Evolutionary conservation across 2,797 vertebrate species (phyloP), one percentile per base, ranked within the genome.

Genomic region (Pipistrellus nathusii): DNA sequence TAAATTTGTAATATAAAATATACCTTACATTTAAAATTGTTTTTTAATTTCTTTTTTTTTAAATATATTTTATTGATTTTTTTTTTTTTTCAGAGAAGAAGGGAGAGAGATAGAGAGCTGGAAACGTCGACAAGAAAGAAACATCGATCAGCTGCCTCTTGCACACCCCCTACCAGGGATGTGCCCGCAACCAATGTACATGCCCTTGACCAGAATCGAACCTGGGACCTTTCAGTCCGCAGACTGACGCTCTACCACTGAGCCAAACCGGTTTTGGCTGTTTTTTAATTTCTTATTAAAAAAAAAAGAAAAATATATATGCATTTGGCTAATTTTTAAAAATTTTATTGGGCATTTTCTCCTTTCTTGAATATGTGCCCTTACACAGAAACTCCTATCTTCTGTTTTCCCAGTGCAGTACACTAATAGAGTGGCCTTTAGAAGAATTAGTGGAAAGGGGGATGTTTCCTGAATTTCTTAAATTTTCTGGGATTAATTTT

Each of bases 341-440:
- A 0, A 5, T 8, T 13, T n/a, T 10, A 4, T 11, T 41, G 18
- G 41, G 5, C 3, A 20, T 3, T 38, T 64, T 75, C 23, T 51
- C 32, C 64, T 0, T 38, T 15, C 57, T 30, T 15, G 14, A 27
- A 75, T 11, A 3, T 3, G 0, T 4, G 8, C 0, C 0, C 35
- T 11, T 30, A 2, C 53, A 13, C 6, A 2, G 2, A 44, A 14
- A 53, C 68, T 20, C 4, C 0, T 3, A 3, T 44, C 44, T 11
- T 51, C 11, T 14, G 1, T 48, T 73, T n/a, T 84, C 10, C 73
- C 44, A 3, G 8, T 1, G 9, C 0, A 2, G 5, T 46, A 44
- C 41, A 27, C 23, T 8, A 5, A 6, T 2, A 55, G 30, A 30
- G 21, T 15, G 35, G 6, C 25, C 0, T 12, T 10, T 9, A 27